Evolutionary conservation across 2,797 vertebrate species (phyloP).

Genomic region (Phylloscopus collybita): DNA sequence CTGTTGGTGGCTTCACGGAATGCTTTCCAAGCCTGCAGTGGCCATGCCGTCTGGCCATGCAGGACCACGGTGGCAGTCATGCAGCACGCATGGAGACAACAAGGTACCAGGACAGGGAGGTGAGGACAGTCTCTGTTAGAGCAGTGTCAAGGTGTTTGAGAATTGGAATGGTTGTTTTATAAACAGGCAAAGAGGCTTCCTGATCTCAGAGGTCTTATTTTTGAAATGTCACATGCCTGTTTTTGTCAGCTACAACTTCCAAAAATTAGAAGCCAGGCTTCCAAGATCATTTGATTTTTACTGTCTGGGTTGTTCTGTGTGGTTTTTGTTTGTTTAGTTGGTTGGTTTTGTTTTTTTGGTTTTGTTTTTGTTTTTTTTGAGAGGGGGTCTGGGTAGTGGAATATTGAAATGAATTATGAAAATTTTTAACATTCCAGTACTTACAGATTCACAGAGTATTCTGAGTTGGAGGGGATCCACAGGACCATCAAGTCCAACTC

Average conservation of each 20-base stretch:
- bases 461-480: background rate
- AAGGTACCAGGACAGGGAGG: background rate
- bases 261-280: background rate
- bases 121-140: background rate
- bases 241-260: background rate
- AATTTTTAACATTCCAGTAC: background rate
- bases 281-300: background rate
- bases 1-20: background rate
- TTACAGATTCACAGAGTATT: background rate
- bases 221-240: background rate
- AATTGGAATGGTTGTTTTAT: background rate
- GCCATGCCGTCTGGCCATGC: accelerated
- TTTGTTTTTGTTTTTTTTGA: too few species aligned
- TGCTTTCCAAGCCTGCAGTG: background rate
- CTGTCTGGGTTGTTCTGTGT: background rate
- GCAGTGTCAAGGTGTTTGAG: background rate
- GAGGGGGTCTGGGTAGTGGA: accelerated
- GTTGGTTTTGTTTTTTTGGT: background rate
- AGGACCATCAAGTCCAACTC: background rate
- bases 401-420: background rate
- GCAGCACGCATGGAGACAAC: accelerated
- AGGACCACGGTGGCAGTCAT: background rate
- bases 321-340: background rate
- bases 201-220: background rate
- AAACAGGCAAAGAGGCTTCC: background rate